phyloP scores from a whole-genome alignment of 2,797 vertebrate species.

The Nannoperca obscura region DNA sequence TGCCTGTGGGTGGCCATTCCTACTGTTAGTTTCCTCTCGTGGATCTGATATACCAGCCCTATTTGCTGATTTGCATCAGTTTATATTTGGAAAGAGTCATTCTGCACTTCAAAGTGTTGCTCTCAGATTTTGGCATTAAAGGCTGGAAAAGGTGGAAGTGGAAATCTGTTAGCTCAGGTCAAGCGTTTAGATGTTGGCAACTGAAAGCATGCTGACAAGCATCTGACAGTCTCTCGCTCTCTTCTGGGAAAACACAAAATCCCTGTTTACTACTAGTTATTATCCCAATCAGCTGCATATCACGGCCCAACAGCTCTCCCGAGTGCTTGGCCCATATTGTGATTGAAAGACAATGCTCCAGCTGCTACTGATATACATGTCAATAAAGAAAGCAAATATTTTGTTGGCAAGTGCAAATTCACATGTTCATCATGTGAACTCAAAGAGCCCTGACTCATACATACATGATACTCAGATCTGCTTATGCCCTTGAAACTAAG shows the following conservation, averaged over 20 bases:
- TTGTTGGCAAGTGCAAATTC: conserved; percentile 18
- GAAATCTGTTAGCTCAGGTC: conserved; percentile 43
- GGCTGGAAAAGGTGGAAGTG: conserved; percentile 42
- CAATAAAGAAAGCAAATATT: conserved; percentile 49
- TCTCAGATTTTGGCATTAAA: conserved; percentile 37
- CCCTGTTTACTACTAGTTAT: conserved; percentile 65
- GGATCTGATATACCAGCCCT: conserved; percentile 11
- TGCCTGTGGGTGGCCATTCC: conserved; percentile 4
- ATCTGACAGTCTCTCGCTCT: conserved; percentile 47
- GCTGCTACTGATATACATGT: conserved; percentile 41
- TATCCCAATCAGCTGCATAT: conserved; percentile 65
- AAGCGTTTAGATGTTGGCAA: conserved; percentile 45
- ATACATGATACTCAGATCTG: conserved; percentile 75
- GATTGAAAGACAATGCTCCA: conserved; percentile 47
- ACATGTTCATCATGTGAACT: conserved; percentile 31
- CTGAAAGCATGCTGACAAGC: conserved; percentile 43
- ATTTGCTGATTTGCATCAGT: conserved; percentile 15
- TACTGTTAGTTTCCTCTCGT: neutral
- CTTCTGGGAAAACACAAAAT: conserved; percentile 56
- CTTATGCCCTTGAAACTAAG: conserved; percentile 84
- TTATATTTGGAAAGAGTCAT: conserved; percentile 15
- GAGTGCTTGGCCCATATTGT: conserved; percentile 31
- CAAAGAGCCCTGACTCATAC: conserved; percentile 21
- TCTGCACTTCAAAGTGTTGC: conserved; percentile 25
- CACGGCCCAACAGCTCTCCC: conserved; percentile 49